Conservation (phyloP, 64 coral and sea anemone species). For the Orbicella faveolata region DNA sequence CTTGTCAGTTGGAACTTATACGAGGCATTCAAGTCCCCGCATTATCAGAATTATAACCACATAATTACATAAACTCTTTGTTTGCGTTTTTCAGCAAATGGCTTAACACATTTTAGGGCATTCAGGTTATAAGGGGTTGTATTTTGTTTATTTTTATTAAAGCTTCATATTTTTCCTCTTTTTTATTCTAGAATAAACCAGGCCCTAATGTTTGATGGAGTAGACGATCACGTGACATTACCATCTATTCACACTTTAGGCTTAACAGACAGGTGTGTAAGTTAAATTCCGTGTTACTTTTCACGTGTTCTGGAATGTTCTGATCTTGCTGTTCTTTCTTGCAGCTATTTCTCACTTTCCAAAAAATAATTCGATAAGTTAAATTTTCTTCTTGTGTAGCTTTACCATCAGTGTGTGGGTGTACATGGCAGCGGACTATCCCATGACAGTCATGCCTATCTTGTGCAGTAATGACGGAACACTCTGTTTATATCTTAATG, state of each 20-base stretch:
- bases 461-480: conserved; percentile 79
- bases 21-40: too few relatives aligned
- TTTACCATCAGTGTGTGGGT: conserved; percentile 95
- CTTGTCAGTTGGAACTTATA: too few relatives aligned
- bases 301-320: neutral
- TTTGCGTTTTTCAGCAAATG: too few relatives aligned
- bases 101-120: too few relatives aligned
- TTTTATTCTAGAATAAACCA: conserved; percentile 71
- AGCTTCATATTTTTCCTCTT: neutral
- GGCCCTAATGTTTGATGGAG: conserved; percentile 84
- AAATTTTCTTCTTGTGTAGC: conserved; percentile 15
- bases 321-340: too few relatives aligned
- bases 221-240: conserved; percentile 75
- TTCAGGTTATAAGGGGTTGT: neutral
- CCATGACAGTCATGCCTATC: conserved; percentile 64
- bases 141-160: neutral
- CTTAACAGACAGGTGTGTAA: conserved; percentile 73
- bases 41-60: too few relatives aligned
- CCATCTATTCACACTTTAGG: conserved; percentile 66
- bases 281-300: neutral
- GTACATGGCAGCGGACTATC: conserved; percentile 69
- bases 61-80: too few relatives aligned
- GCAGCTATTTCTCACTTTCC: neutral
- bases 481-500: conserved; percentile 80
- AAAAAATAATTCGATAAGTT: neutral